Conservation (phyloP, 2,797 vertebrate species). For the Microctenopoma stevenorrisi region DNA sequence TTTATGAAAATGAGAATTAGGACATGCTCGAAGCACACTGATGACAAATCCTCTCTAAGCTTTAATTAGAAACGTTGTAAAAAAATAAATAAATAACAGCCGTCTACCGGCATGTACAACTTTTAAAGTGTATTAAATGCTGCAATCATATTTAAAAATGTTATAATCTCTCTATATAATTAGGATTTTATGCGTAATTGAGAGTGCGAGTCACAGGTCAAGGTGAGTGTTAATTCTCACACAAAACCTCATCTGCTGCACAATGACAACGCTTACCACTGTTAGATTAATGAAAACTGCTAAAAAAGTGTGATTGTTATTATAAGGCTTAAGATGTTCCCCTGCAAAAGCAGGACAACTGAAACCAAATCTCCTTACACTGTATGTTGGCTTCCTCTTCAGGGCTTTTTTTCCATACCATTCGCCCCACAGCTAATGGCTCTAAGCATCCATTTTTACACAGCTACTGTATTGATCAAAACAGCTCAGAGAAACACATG, state of each 20-base stretch:
- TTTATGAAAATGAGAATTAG: conserved; percentile 88
- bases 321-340: conserved; percentile 75
- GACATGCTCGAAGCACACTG: conserved; percentile 84
- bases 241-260: conserved; percentile 77
- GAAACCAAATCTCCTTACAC: conserved; percentile 57
- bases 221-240: conserved; percentile 85
- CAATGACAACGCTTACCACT: conserved; percentile 75
- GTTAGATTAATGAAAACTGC: conserved; percentile 79
- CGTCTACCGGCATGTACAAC: conserved; percentile 81
- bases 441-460: conserved; percentile 45
- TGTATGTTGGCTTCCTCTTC: conserved; percentile 25
- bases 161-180: conserved; percentile 88
- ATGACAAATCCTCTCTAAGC: conserved; percentile 87
- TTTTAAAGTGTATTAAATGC: conserved; percentile 90
- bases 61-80: conserved; percentile 86
- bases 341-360: conserved; percentile 66
- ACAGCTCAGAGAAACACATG: conserved; percentile 4
- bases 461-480: conserved; percentile 54
- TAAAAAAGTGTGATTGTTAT: conserved; percentile 72
- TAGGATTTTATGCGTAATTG: conserved; percentile 87
- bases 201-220: conserved; percentile 83
- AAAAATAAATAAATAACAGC: conserved; percentile 68
- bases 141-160: conserved; percentile 87
- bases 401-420: conserved; percentile 43
- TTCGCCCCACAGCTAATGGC: conserved; percentile 36